phyloP scores from a whole-genome alignment of 2,888 invertebrate species.

The Brachypalpus laphriformis region DNA sequence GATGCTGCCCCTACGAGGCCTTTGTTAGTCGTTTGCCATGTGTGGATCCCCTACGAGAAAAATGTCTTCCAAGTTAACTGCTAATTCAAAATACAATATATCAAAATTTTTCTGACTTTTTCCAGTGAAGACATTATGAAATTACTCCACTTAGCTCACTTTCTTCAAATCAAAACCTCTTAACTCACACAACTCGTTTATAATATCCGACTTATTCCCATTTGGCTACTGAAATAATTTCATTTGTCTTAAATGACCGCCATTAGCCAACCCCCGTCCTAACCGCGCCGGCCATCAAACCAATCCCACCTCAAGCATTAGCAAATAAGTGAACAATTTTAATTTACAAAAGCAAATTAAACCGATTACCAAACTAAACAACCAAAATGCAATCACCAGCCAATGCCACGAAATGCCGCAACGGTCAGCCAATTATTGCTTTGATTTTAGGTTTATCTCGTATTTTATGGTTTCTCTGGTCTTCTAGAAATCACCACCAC shows the following conservation, averaged over 20 bases:
- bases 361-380: constrained; percentile 72
- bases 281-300: background rate
- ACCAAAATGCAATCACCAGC: constrained; percentile 67
- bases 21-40: too few species aligned
- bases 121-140: too few species aligned
- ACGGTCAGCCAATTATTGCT: constrained; percentile 63
- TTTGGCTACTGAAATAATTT: constrained; percentile 52
- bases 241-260: constrained; percentile 35
- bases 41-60: too few species aligned
- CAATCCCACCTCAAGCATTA: constrained; percentile 45
- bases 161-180: background rate
- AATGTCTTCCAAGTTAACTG: too few species aligned
- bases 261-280: constrained; percentile 46
- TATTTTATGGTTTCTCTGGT: constrained; percentile 53
- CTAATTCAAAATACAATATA: too few species aligned
- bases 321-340: constrained; percentile 72
- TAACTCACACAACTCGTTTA: background rate
- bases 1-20: too few species aligned
- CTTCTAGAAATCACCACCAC: constrained; percentile 26
- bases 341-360: constrained; percentile 67
- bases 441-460: constrained; percentile 64
- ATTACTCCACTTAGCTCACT: background rate
- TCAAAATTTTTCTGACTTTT: too few species aligned
- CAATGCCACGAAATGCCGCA: constrained; percentile 62
- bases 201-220: background rate